These are phyloP conservation scores for Pipra filicauda DNA, from an alignment of 2,113 vertebrate genomes.

Conservation along the genomic window DNA sequence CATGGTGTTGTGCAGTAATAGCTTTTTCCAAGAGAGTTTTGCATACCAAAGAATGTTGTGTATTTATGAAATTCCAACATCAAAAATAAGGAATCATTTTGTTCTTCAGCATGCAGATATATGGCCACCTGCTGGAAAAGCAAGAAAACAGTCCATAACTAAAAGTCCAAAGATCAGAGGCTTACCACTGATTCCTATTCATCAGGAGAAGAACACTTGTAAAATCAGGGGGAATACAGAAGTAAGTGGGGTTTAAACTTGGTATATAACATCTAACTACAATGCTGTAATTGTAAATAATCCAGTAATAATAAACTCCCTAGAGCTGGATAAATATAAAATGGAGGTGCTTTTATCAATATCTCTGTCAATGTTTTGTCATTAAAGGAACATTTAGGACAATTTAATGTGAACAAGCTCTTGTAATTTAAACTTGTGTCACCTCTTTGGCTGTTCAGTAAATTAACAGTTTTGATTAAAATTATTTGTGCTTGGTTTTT, in stretches of 20 bases:
- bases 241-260: constrained; percentile 58
- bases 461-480: neutral
- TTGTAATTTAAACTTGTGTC: neutral
- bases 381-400: neutral
- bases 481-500: neutral
- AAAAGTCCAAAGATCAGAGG: constrained; percentile 77
- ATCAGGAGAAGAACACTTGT: constrained; percentile 55
- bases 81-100: constrained; percentile 27
- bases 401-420: neutral
- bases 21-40: neutral
- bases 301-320: neutral
- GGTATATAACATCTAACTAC: neutral
- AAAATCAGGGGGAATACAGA: constrained; percentile 55
- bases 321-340: neutral
- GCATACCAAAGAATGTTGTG: neutral
- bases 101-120: constrained; percentile 74
- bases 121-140: constrained; percentile 73
- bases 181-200: constrained; percentile 77
- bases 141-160: constrained; percentile 75
- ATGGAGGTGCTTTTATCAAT: neutral
- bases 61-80: neutral
- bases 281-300: neutral
- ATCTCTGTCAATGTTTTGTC: neutral
- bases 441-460: neutral
- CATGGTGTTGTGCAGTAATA: neutral